These are phyloP conservation scores for Paramormyrops hopkinsi DNA, from an alignment of 2,797 vertebrate genomes.

Conservation along the genomic window DNA sequence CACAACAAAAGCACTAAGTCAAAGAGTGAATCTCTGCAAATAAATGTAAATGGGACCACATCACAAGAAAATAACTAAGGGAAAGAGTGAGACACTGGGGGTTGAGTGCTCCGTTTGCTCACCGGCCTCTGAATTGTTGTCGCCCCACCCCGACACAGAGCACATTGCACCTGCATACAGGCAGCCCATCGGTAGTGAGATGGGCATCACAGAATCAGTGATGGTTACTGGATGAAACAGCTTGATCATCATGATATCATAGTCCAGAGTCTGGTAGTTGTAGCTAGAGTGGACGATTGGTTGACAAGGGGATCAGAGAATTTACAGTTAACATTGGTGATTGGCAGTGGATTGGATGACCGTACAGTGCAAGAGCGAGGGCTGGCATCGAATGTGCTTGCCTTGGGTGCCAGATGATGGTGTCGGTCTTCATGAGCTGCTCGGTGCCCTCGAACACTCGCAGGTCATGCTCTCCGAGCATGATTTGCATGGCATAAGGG, in stretches of 20 bases:
- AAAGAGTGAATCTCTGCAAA: too few relatives aligned
- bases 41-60: too few relatives aligned
- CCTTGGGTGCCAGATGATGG: constrained; percentile 57
- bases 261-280: constrained; percentile 63
- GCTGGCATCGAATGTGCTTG: constrained; percentile 26
- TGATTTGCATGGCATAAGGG: constrained; percentile 55
- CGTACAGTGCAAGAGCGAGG: not conserved
- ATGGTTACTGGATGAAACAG: constrained; percentile 53
- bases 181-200: constrained; percentile 47
- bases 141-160: constrained; percentile 59
- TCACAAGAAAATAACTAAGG: not conserved
- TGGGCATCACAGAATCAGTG: constrained; percentile 44
- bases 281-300: constrained; percentile 41
- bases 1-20: too few relatives aligned
- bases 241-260: constrained; percentile 63
- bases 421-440: constrained; percentile 57
- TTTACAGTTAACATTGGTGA: not conserved
- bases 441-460: constrained; percentile 54
- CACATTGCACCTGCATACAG: constrained; percentile 42
- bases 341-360: not conserved
- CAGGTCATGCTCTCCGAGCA: constrained; percentile 59
- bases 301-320: not conserved
- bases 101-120: not conserved
- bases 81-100: not conserved
- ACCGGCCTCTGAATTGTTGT: constrained; percentile 25